Evolutionary conservation across 2,888 invertebrate genomes (phyloP), one percentile per base, ranked within the genome.

Genomic region (Drosophila mayaguana): DNA sequence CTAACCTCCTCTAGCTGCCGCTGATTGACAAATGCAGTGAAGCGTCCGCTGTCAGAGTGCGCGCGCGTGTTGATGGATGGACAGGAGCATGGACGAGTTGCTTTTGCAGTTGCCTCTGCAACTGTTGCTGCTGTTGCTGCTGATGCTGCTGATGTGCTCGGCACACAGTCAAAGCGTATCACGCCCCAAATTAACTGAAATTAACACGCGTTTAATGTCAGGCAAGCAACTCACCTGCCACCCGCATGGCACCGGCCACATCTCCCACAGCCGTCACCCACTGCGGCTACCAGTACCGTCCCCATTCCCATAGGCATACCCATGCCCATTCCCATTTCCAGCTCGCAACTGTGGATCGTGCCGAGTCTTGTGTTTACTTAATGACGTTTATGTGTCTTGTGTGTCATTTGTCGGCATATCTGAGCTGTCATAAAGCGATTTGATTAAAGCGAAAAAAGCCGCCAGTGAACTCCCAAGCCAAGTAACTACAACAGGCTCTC

Each of bases 381-480:
- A 83, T 88, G 85, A 78, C 77, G 83, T 84, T 90, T 85, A 76
- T 87, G 78, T 89, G 83, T 89, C 85, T 84, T 78, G 74, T 71
- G 75, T 83, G 82, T 89, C 88, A 88, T 85, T 85, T 89, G 90
- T 83, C 89, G 88, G 89, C 82, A 72, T 89, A 65, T 77, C 76
- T 68, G 71, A 71, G 81, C 90, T 90, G 91, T 90, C 91, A 91
- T 91, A 91, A 91, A 91, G 67, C 84, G 75, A 89, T 89, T 86
- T 91, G 90, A 91, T 91, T 91, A 90, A 91, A 91, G 91, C 76
- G 71, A 89, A 81, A 81, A 77, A 75, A 50, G 73, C 88, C 89
- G 88, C 76, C 87, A 60, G 18, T 62, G 36, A 34, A 61, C 56
- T 36, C 70, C 62, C 65, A 63, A 65, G 48, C 61, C 75, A 56